Evolutionary conservation across 2,797 vertebrate genomes (phyloP).

Genomic region (Helarctos malayanus): DNA sequence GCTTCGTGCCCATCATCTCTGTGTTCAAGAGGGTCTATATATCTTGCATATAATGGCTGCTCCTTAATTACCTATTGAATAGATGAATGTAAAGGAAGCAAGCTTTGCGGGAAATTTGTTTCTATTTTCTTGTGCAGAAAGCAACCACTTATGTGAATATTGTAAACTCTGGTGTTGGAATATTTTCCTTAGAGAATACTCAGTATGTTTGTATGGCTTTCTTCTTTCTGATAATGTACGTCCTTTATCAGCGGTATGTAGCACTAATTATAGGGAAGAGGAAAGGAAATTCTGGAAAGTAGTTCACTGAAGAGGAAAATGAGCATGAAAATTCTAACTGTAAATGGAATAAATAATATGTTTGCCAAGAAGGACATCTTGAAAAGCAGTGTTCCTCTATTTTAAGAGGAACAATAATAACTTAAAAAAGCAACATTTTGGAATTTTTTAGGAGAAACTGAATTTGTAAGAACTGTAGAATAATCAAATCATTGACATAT

Average conservation of each 20-base stretch:
- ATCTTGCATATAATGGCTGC: not conserved
- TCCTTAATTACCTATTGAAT: conserved; percentile 56
- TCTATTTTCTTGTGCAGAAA: conserved; percentile 47
- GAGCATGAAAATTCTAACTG: conserved; percentile 72
- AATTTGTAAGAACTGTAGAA: conserved; percentile 45
- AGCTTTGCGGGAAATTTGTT: conserved; percentile 13
- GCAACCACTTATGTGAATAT: conserved; percentile 62
- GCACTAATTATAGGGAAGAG: conserved; percentile 75
- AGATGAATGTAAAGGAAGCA: conserved; percentile 35
- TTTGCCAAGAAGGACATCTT: conserved; percentile 68
- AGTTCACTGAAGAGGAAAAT: conserved; percentile 79
- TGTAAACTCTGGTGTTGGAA: conserved; percentile 48
- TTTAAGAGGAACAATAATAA: conserved; percentile 48
- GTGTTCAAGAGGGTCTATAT: not conserved
- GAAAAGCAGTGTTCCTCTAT: conserved; percentile 67
- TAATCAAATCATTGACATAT: conserved; percentile 59
- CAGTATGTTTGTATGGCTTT: not conserved
- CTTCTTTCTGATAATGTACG: conserved; percentile 40
- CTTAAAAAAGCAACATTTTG: conserved; percentile 14
- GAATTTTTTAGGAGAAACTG: conserved; percentile 36
- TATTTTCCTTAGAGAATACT: conserved; percentile 53
- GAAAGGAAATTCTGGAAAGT: conserved; percentile 72
- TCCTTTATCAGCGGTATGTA: conserved; percentile 65
- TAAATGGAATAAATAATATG: conserved; percentile 74
- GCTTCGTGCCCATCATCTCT: not conserved